Percentiles rank a stretch among this genome's conserved stretches.
Conservation (phyloP, 2,797 vertebrate genomes). For the Caiman crocodilus region DNA sequence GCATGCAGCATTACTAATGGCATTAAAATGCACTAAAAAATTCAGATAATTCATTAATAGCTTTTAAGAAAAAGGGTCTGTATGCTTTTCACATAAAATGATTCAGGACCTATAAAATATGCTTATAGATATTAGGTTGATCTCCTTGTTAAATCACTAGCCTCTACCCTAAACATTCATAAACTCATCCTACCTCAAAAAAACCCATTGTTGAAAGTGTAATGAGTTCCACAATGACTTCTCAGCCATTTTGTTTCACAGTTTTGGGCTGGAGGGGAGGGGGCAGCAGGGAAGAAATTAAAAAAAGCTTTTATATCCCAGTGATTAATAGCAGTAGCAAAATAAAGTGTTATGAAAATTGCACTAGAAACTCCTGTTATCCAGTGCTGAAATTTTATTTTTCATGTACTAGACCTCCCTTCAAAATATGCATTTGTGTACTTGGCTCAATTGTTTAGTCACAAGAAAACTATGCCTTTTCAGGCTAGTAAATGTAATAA, state of each 20-base stretch:
- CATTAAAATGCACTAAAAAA: background rate
- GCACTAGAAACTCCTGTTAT: background rate
- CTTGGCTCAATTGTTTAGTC: background rate
- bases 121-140: background rate
- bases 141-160: background rate
- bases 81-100: background rate
- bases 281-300: too few species aligned
- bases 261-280: too few species aligned
- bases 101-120: background rate
- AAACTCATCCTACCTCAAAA: background rate
- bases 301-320: too few species aligned
- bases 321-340: background rate
- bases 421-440: background rate
- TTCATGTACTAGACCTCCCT: background rate
- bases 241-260: background rate
- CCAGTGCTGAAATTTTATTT: background rate
- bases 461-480: background rate
- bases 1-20: background rate
- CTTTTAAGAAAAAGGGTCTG: background rate
- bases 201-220: too few species aligned
- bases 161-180: background rate
- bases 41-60: background rate
- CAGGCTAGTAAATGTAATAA: background rate
- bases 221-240: background rate
- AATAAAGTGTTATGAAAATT: background rate